Percentiles rank a stretch among this genome's conserved stretches.
These are phyloP conservation scores for Acholoe squamosa DNA, from an alignment of 2,888 invertebrate genomes.

Conservation along the genomic window DNA sequence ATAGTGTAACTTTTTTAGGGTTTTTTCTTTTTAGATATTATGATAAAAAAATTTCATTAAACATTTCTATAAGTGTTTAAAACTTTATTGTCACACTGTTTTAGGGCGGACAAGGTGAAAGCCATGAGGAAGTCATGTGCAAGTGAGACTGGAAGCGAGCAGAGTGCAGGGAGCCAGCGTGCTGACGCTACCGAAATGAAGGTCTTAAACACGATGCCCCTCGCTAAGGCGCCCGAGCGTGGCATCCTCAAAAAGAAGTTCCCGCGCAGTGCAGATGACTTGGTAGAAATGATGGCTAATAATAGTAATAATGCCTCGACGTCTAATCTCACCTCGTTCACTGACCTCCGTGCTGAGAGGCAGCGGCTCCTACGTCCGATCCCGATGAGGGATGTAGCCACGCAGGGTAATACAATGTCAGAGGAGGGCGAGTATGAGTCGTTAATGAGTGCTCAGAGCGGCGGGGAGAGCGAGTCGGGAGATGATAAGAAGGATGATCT, in stretches of 20 bases:
- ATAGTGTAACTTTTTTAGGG: no score
- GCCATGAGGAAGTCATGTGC: constrained; percentile 65
- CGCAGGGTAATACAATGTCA: constrained; percentile 36
- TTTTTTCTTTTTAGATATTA: no score
- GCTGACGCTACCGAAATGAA: constrained; percentile 66
- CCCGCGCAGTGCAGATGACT: constrained; percentile 25
- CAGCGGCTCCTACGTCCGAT: constrained; percentile 4
- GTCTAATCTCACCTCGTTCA: constrained; percentile 19
- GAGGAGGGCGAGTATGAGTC: constrained; percentile 59
- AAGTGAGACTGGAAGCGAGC: constrained; percentile 66
- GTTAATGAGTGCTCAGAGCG: constrained; percentile 31
- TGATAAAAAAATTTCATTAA: no score
- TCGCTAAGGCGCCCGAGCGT: constrained; percentile 76
- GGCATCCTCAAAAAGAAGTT: constrained; percentile 79
- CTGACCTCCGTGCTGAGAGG: neutral
- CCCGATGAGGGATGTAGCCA: constrained; percentile 32
- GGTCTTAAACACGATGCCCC: constrained; percentile 54
- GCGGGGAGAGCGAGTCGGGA: neutral
- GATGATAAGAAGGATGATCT: constrained; percentile 44
- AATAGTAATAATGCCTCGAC: neutral
- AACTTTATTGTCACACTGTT: no score
- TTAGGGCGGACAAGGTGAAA: constrained; percentile 74
- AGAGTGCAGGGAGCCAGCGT: constrained; percentile 64
- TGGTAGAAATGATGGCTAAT: neutral
- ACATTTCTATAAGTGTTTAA: no score